Evolutionary conservation across 2,888 invertebrate genomes (phyloP), one percentile per base, ranked within the genome.

Genomic region (Lasioglossum lativentre): DNA sequence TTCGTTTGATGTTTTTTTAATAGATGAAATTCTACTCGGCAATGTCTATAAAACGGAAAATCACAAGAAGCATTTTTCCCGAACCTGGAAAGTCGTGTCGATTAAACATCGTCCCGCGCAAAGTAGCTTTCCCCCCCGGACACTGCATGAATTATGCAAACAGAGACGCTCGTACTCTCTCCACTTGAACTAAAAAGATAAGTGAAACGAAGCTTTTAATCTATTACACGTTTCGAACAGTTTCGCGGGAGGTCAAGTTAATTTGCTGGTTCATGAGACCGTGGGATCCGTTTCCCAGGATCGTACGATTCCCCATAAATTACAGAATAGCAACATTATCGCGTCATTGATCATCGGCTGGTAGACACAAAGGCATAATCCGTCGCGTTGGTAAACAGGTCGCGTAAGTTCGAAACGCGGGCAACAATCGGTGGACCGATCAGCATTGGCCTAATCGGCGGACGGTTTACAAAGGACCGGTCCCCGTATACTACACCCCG

Each of bases 371-470:
- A 80, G 66, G 73, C 80, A 63, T 81, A 80, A 83, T 81, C 78
- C 78, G 47, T 14, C 63, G 47, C 56, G 80, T 27, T 45, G 79
- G 66, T 70, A 78, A 78, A 74, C 82, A 70, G 52, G 30, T 45
- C 63, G 59, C 78, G 82, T 85, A 87, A 71, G 82, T 80, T 73
- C 66, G 63, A 78, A 85, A 68, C 72, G 52, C 68, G 59, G 16
- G 42, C 27, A 72, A 27, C 74, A 73, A 76, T 81, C 79, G 52
- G 27, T 42, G 66, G 38, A 38, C 34, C 66, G 66, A 59, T 59
- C 59, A 59, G 27, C 59, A 2, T 30, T 27, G 59, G 27, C 30
- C 27, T 63, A 30, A 63, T 63, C 63, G 30, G 16, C 6, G 63
- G 63, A 14, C 16, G 63, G 63, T 30, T 63, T 63, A 66, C 66